Evolutionary conservation across 2,797 vertebrate species (phyloP), one percentile per base, ranked within the genome.

Genomic region (Phrynocephalus guinanensis): DNA sequence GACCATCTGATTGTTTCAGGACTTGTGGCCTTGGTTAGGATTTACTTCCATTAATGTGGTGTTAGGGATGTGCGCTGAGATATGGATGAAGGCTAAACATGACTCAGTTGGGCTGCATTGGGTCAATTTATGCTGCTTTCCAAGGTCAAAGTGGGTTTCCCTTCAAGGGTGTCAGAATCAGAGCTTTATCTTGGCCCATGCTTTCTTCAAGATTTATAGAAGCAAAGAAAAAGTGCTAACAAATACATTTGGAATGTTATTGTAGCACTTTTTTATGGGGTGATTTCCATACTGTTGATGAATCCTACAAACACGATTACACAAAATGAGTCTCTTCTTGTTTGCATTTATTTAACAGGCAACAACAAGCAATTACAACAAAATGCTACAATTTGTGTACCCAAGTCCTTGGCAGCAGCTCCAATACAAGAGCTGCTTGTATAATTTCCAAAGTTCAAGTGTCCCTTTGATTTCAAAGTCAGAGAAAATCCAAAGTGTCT

Each of bases 1-100:
- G 30, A 77, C 88, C n/a, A 33, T 15, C 52, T 73, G 89, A n/a
- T 83, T 84, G 89, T 56, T 73, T 80, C 86, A 66, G 6, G 89
- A 81, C 83, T 5, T 5, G 44, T 88, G 82, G 50, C 78, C 90
- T 88, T 88, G 24, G 22, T 70, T 52, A 56, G 24, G 52, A 56
- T 77, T 83, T 83, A 44, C n/a, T 83, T 83, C 44, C 63, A 77
- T 7, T n/a, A 68, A 52, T 3, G 50, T n/a, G 5, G 15, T 72
- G 44, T 26, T 11, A 24, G 28, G 5, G 84, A 33, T 26, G 28
- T 18, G 66, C 24, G 22, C 33, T 76, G 38, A 22, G 18, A 48
- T 76, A 26, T 48, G 38, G 44, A 48, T 48, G 9, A 76, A 48
- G 22, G 7, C 22, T 22, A 48, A 48, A 76, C 7, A 3, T 48